Base-by-base conservation (phyloP, 2,888 invertebrate species). In the Tipula unca region DNA sequence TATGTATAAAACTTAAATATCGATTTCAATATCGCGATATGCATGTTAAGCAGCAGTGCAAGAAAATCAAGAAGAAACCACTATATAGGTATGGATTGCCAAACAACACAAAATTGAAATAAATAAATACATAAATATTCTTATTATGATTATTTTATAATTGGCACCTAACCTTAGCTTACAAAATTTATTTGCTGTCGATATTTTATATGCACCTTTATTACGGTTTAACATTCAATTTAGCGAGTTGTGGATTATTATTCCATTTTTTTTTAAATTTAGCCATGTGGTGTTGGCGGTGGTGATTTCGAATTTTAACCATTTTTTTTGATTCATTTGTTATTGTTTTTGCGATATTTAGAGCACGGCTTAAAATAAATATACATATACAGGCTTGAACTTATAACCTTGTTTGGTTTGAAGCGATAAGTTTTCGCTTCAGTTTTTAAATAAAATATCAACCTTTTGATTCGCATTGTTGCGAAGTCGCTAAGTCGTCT, bases 141-240 rank as follows among this genome's bases (percentile, higher is more conserved):
- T 54, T 54, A 69, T 69, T 69, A 69, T 69, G 69, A 69, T 69
- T 69, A 69, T 69, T 32, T 69, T 69, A 69, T 69, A 69, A 69
- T 69, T 69, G 69, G 69, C 69, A 69, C 25, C 69, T 69, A 69
- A 69, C 69, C 69, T 69, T 25, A 69, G 69, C 25, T 69, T 69
- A 69, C 4, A 69, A 69, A 69, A 69, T 69, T 69, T 69, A 69
- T 69, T 69, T 69, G 69, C 69, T 69, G 20, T 69, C 69, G 25
- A 69, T 69, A 69, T 69, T 69, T 69, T 69, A 48, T 48, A 17
- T 48, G 48, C 48, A 17, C 48, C 48, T 48, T 17, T 48, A 69
- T 25, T 69, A 69, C 3, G 69, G 69, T 69, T 20, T 69, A 69
- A 25, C 25, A 69, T 25, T 69, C 69, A 20, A 69, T 69, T 69